Evolutionary conservation across 2,113 vertebrate species (phyloP).

Genomic region (Cyphomyrus discorhynchus): DNA sequence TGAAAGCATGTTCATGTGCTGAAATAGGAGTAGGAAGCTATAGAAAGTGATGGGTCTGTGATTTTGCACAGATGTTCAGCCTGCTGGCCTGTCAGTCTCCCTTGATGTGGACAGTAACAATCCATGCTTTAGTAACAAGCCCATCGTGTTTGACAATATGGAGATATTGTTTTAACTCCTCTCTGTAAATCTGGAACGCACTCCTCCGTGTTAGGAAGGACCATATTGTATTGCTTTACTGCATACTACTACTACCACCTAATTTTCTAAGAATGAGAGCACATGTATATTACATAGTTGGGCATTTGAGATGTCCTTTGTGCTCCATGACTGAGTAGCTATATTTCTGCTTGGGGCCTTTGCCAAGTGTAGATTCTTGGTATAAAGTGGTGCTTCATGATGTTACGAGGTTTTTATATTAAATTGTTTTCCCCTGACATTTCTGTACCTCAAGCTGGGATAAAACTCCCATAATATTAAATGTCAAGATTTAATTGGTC

Average conservation of each 20-base stretch:
- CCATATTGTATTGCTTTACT: background rate
- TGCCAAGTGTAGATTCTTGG: background rate
- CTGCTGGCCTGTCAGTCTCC: constrained; percentile 38
- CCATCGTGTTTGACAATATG: background rate
- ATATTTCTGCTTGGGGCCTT: background rate
- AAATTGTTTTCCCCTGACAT: background rate
- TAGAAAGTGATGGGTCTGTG: constrained; percentile 25
- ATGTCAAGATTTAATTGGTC: background rate
- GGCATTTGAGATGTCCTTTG: background rate
- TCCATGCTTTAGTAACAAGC: background rate
- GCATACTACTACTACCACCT: background rate
- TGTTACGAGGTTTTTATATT: background rate
- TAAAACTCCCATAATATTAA: background rate
- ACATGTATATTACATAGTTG: background rate
- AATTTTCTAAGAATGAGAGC: background rate
- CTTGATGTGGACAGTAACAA: background rate
- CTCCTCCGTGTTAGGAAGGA: background rate
- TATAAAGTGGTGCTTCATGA: background rate
- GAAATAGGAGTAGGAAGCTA: constrained; percentile 13
- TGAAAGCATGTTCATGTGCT: constrained; percentile 11
- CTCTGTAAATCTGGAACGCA: background rate
- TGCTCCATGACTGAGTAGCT: background rate
- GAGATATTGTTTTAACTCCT: background rate
- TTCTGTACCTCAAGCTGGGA: background rate
- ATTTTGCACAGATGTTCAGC: constrained; percentile 44